A percentile compares a stretch with the other conserved stretches of the same genome.
These are phyloP conservation scores for Drosophila virilis DNA, from an alignment of 1,140 invertebrate genomes.

Conservation along the genomic window DNA sequence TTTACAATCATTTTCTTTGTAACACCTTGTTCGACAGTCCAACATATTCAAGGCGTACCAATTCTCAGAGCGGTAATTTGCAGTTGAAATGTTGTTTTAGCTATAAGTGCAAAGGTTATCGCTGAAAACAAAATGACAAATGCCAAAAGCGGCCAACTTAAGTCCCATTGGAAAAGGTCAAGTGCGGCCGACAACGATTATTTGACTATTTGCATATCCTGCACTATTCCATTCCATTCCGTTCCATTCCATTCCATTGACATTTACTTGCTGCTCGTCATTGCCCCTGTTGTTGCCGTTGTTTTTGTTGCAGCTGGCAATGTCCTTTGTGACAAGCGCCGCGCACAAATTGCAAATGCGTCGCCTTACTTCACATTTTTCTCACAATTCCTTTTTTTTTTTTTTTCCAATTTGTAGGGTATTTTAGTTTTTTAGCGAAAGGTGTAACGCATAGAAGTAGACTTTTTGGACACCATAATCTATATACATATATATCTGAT, in stretches of 20 bases:
- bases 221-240: slow-evolving; percentile 17
- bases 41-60: background rate
- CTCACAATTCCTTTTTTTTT: slow-evolving; percentile 15
- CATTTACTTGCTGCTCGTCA: slow-evolving; percentile 46
- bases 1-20: background rate
- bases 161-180: slow-evolving; percentile 15
- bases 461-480: background rate
- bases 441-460: too few relatives aligned
- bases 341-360: slow-evolving; percentile 75
- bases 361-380: slow-evolving; percentile 66
- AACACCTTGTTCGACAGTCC: too few relatives aligned
- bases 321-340: slow-evolving; percentile 50
- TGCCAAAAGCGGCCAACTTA: background rate
- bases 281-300: slow-evolving; percentile 13
- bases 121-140: slow-evolving; percentile 4
- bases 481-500: background rate
- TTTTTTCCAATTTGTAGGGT: background rate
- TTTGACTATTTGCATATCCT: slow-evolving; percentile 33
- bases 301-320: slow-evolving; percentile 4
- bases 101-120: slow-evolving; percentile 19
- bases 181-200: background rate
- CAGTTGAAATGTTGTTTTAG: slow-evolving; percentile 10
- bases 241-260: slow-evolving; percentile 11
- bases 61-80: slow-evolving; percentile 1
- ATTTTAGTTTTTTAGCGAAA: too few relatives aligned